Evolutionary conservation across 1,140 invertebrate species (phyloP), one percentile per base, ranked within the genome.

Genomic region (Drosophila pseudoobscura): DNA sequence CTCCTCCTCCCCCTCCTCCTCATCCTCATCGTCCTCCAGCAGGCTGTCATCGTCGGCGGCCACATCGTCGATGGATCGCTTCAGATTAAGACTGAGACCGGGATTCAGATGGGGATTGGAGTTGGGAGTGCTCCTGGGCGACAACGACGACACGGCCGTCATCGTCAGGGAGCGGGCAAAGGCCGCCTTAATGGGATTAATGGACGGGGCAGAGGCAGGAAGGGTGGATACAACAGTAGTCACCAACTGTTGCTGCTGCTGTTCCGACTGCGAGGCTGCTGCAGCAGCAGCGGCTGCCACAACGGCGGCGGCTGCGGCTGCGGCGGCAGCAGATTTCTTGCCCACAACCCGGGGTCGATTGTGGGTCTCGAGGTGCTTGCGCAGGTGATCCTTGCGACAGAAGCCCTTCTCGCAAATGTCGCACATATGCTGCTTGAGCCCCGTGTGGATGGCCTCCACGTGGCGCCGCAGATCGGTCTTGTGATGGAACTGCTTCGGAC

Each of bases 341-440:
- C 69, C 65, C 45, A 83, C 82, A 6, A 85, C 70, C 26, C 85
- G 56, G 0, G 90, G 85, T 54, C 93, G 93, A 49, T 92, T 93
- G 92, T 99, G 98, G 22, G 97, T 99, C 57, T 97, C 95, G 56
- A 94, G 93, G 92, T 99, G 98, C 92, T 99, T 99, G 60, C 97
- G 94, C 96, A 98, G 96, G 91, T 99, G 98, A 91, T 99, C 98
- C 91, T 98, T 97, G 53, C 98, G 94, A 72, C 97, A 98, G 92
- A 98, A 98, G 22, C 96, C 96, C 92, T 98, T 98, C 47, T 94
- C 94, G 90, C 97, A 98, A 39, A 94, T 94, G 57, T 94, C 93
- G 92, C 97, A 98, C 49, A 94, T 92, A 91, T 95, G 97, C 11
- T 97, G 97, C 88, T 96, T 97, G 72, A 94, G 93, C 9, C 94